Percentiles rank a stretch among this genome's conserved stretches.
phyloP scores from a whole-genome alignment of 1,140 invertebrate species.

The Tetragnatha versicolor region DNA sequence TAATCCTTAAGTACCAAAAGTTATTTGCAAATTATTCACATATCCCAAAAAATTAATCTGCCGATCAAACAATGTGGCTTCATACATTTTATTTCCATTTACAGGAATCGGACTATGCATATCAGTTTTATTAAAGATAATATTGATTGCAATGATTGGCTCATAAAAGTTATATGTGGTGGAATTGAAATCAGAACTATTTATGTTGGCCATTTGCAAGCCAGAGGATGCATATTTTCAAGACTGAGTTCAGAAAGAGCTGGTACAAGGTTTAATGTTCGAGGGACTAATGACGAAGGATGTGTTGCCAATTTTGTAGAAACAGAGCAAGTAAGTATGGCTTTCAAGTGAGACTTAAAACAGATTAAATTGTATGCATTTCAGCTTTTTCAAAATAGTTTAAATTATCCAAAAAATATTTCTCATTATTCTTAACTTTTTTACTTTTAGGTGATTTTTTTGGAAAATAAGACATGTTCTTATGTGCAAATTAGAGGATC shows the following conservation, averaged over 20 bases:
- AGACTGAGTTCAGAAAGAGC: slow-evolving; percentile 95
- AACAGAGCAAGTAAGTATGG: slow-evolving; percentile 84
- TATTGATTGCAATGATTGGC: slow-evolving; percentile 85
- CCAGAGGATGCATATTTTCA: slow-evolving; percentile 91
- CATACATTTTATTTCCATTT: neutral
- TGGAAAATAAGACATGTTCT: slow-evolving; percentile 78
- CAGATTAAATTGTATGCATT: neutral
- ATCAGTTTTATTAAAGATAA: slow-evolving; percentile 89
- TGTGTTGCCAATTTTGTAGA: slow-evolving; percentile 99
- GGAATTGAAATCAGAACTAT: slow-evolving; percentile 95
- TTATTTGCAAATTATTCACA: too few species aligned
- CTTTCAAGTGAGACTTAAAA: neutral
- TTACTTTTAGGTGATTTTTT: slow-evolving; percentile 73
- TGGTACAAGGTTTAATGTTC: slow-evolving; percentile 95
- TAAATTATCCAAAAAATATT: neutral
- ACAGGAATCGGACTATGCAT: slow-evolving; percentile 90
- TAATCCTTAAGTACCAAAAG: too few species aligned
- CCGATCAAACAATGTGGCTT: neutral
- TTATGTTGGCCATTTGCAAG: slow-evolving; percentile 91
- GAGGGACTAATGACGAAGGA: slow-evolving; percentile 98
- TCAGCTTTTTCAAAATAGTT: neutral
- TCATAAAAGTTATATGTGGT: slow-evolving; percentile 93
- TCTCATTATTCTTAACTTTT: slow-evolving; percentile 4
- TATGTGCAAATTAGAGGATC: slow-evolving; percentile 86
- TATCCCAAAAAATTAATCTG: too few species aligned